Percentiles rank a stretch among this genome's conserved stretches.
These are phyloP conservation scores for Tortricodes alternella DNA, from an alignment of 2,888 invertebrate species.

Conservation along the genomic window DNA sequence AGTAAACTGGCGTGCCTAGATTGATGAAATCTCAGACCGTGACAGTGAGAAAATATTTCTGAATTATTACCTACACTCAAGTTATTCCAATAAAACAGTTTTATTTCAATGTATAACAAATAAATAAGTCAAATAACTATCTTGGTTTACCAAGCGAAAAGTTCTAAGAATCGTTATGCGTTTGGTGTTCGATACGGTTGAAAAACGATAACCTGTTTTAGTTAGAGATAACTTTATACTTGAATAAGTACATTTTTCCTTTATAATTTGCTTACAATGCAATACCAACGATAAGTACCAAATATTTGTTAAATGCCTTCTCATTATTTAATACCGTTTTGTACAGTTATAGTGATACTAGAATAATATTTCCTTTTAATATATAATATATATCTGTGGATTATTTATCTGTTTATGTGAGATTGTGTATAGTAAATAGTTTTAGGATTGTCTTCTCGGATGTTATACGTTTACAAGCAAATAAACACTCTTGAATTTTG, in stretches of 20 bases:
- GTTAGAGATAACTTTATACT: not conserved
- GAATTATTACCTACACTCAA: too few relatives aligned
- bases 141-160: too few relatives aligned
- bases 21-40: too few relatives aligned
- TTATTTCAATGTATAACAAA: too few relatives aligned
- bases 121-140: too few relatives aligned
- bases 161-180: too few relatives aligned
- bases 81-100: too few relatives aligned
- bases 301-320: conserved; percentile 47
- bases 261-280: not conserved
- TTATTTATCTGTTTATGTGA: conserved; percentile 75
- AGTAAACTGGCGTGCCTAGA: too few relatives aligned
- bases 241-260: not conserved
- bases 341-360: conserved; percentile 78
- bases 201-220: too few relatives aligned
- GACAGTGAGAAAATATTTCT: too few relatives aligned
- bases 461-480: conserved; percentile 76
- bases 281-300: conserved; percentile 35
- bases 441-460: conserved; percentile 69
- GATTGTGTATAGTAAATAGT: conserved; percentile 65
- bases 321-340: conserved; percentile 45
- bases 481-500: conserved; percentile 65
- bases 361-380: conserved; percentile 64
- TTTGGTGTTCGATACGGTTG: too few relatives aligned
- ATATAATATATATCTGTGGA: conserved; percentile 63